phyloP scores from a whole-genome alignment of 2,888 invertebrate species.

The Bellardia pandia region DNA sequence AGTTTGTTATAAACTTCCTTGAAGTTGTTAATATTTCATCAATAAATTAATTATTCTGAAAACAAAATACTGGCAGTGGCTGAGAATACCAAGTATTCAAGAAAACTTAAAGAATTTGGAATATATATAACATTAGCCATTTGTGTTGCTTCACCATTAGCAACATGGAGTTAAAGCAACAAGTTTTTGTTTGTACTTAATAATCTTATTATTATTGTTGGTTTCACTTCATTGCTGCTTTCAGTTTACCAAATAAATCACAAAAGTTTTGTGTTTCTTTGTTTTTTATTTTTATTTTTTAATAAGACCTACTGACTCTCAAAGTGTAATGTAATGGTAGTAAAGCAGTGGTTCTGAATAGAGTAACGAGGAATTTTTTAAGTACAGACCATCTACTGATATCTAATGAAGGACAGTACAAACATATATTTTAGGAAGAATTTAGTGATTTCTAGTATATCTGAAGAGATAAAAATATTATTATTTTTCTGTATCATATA shows the following conservation, averaged over 20 bases:
- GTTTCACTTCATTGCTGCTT: not conserved
- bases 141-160: not conserved
- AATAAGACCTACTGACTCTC: not conserved
- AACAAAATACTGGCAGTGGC: not conserved
- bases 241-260: conserved; percentile 49
- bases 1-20: not conserved
- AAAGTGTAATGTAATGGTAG: no score
- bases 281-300: not conserved
- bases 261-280: conserved; percentile 40
- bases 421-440: no score
- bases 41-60: not conserved
- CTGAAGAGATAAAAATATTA: no score
- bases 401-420: no score
- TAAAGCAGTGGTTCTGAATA: not conserved
- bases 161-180: conserved; percentile 26
- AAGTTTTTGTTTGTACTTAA: conserved; percentile 14
- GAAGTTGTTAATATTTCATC: not conserved
- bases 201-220: not conserved
- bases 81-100: not conserved
- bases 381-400: no score
- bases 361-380: not conserved
- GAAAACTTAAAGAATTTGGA: not conserved
- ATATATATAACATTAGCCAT: not conserved
- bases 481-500: not conserved
- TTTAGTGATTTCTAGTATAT: no score